phyloP scores from a whole-genome alignment of 2,113 vertebrate species.

The Oreochromis spilurus region DNA sequence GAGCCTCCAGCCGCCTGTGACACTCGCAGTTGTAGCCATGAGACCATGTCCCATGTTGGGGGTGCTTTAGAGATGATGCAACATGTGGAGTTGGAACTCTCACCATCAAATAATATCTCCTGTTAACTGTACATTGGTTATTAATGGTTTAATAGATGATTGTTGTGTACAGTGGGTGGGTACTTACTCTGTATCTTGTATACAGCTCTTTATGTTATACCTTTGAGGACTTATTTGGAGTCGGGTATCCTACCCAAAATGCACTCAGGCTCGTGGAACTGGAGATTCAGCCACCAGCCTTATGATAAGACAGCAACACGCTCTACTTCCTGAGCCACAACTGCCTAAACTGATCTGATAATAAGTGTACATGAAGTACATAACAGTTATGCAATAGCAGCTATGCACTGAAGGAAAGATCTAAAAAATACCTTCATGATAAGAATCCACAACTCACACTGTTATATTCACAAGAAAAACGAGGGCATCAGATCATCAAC shows the following conservation, averaged over 20 bases:
- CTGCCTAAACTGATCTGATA: not conserved
- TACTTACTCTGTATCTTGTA: not conserved
- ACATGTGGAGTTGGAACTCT: not conserved
- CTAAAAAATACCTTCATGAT: not conserved
- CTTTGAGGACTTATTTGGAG: not conserved
- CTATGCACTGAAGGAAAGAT: not conserved
- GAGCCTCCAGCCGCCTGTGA: not conserved
- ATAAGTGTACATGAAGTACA: not conserved
- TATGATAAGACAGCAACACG: fast-evolving
- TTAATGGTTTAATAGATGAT: not conserved
- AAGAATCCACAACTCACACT: not conserved
- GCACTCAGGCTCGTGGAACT: not conserved
- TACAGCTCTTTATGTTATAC: not conserved
- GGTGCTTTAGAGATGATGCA: not conserved
- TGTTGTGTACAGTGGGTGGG: not conserved
- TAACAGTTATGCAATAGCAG: not conserved
- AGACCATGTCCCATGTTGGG: not conserved
- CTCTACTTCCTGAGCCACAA: not conserved
- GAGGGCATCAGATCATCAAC: not conserved
- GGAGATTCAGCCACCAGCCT: not conserved
- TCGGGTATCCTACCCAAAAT: not conserved
- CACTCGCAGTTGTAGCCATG: not conserved
- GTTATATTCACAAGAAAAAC: not conserved
- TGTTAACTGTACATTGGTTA: not conserved
- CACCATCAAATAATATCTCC: not conserved